Evolutionary conservation across 2,797 vertebrate genomes (phyloP), one percentile per base, ranked within the genome.

Genomic region (Eupleurogrammus muticus): DNA sequence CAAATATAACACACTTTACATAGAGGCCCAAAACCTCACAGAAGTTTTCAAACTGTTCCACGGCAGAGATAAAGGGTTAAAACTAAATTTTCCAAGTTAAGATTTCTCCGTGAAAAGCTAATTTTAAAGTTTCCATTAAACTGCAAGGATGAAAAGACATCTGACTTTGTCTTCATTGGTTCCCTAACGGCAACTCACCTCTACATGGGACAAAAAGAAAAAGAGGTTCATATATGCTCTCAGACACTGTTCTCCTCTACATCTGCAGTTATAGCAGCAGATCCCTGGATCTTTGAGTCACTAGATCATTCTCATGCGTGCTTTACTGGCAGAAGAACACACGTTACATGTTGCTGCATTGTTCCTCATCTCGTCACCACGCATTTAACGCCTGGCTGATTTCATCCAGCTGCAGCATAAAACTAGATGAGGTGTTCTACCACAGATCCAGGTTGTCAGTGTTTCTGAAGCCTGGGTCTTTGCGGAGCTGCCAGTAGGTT

Each of bases 401-500:
- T n/a, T 42, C 9, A 16, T 32, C 36, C 11, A 62, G 62, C 54
- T 46, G 63, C 58, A 68, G 90, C 89, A 8, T 38, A 17, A 19
- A 23, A 36, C 24, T 5, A 3, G 40, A 28, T 34, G 55, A 9
- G 7, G 11, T 5, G 17, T 34, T 85, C 79, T 90, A 97, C 96
- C 96, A 98, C 73, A 98, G 90, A 75, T 96, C 93, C 0, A 96
- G 93, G 13, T 95, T 95, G 3, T 95, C 90, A 3, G 93, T 93
- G 53, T 92, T 91, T 46, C 93, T 73, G 0, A 97, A 97, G 64
- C 96, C 96, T 0, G 96, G 96, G 3, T 95, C 92, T 1, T 94
- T 86, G 40, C 96, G 94, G 68, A 96, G 78, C 70, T 93, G 93
- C 96, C 96, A 97, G 90, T 98, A 98, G 0, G 91, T 95, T 35